These are phyloP conservation scores for Geotrupes spiniger DNA, from an alignment of 2,888 invertebrate genomes.

Conservation along the genomic window DNA sequence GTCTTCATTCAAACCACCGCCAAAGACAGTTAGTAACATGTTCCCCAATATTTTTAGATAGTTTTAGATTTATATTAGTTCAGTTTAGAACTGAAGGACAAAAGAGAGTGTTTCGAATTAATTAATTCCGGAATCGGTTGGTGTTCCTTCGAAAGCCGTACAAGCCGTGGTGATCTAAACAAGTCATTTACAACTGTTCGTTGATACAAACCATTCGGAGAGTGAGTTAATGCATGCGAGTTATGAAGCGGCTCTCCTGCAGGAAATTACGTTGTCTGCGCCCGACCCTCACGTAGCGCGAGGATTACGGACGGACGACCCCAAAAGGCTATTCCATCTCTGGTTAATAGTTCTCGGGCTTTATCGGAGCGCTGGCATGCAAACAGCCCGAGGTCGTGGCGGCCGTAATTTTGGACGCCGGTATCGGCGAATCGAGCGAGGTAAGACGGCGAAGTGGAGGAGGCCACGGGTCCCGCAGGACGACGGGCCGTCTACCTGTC, in stretches of 20 bases:
- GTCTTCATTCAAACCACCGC: too few relatives aligned
- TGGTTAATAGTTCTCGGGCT: conserved; percentile 38
- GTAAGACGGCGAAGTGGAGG: conserved; percentile 22
- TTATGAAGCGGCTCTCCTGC: conserved; percentile 28
- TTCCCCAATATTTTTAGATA: too few relatives aligned
- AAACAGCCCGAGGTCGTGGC: conserved; percentile 55
- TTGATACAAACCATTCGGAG: conserved; percentile 8
- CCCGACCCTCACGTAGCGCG: conserved; percentile 38
- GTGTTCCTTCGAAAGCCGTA: too few relatives aligned
- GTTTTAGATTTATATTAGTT: too few relatives aligned
- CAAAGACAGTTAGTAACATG: too few relatives aligned
- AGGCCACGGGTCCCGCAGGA: conserved; percentile 44
- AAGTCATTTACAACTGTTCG: conserved; percentile 33
- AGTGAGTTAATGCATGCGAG: conserved; percentile 27
- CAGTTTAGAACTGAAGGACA: too few relatives aligned
- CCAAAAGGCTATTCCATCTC: conserved; percentile 39
- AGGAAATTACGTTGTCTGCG: conserved; percentile 35
- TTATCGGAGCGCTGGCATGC: conserved; percentile 47
- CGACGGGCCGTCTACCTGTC: conserved; percentile 53
- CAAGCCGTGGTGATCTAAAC: conserved; percentile 13
- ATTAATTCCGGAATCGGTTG: too few relatives aligned
- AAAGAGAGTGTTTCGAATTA: too few relatives aligned
- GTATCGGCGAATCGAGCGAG: conserved; percentile 7
- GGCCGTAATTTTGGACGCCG: conserved; percentile 10
- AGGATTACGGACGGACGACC: conserved; percentile 37